Evolutionary conservation across 2,113 vertebrate genomes (phyloP).

Genomic region (Morone chrysops): DNA sequence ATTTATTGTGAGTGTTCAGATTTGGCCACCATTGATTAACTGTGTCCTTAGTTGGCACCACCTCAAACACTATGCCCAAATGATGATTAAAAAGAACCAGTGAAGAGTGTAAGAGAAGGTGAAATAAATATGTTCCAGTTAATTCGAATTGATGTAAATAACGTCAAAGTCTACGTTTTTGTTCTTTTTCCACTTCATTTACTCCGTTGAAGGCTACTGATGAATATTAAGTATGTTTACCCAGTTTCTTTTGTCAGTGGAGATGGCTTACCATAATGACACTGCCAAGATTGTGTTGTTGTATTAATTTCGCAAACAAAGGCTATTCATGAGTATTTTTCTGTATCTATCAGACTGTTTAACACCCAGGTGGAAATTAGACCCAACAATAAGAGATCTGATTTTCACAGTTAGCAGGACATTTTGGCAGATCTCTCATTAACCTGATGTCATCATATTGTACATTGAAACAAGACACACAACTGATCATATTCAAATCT

Average conservation of each 20-base stretch:
- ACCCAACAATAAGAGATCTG: slow-evolving; percentile 59
- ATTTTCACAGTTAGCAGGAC: slow-evolving; percentile 56
- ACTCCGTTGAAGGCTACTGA: slow-evolving; percentile 67
- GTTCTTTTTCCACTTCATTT: slow-evolving; percentile 77
- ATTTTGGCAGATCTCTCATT: slow-evolving; percentile 60
- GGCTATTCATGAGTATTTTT: slow-evolving; percentile 78
- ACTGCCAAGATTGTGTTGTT: slow-evolving; percentile 73
- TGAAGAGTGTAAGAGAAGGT: slow-evolving; percentile 67
- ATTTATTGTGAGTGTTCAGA: slow-evolving; percentile 69
- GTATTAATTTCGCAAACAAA: slow-evolving; percentile 81
- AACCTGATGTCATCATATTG: slow-evolving; percentile 69
- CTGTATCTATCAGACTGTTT: slow-evolving; percentile 65
- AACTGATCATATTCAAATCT: slow-evolving; percentile 43
- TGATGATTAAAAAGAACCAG: slow-evolving; percentile 71
- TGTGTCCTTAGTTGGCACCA: slow-evolving; percentile 64
- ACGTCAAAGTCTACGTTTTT: slow-evolving; percentile 65
- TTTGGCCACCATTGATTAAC: slow-evolving; percentile 70
- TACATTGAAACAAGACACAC: slow-evolving; percentile 13
- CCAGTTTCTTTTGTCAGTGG: slow-evolving; percentile 62
- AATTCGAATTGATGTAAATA: slow-evolving; percentile 81
- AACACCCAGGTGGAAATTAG: slow-evolving; percentile 69
- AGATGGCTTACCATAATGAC: slow-evolving; percentile 74
- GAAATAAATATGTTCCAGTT: slow-evolving; percentile 80
- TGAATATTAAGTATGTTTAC: slow-evolving; percentile 85
- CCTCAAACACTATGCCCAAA: slow-evolving; percentile 67